Percentiles rank a stretch among this genome's conserved stretches.
phyloP scores from a whole-genome alignment of 1,140 invertebrate genomes.

The Tribolium castaneum region DNA sequence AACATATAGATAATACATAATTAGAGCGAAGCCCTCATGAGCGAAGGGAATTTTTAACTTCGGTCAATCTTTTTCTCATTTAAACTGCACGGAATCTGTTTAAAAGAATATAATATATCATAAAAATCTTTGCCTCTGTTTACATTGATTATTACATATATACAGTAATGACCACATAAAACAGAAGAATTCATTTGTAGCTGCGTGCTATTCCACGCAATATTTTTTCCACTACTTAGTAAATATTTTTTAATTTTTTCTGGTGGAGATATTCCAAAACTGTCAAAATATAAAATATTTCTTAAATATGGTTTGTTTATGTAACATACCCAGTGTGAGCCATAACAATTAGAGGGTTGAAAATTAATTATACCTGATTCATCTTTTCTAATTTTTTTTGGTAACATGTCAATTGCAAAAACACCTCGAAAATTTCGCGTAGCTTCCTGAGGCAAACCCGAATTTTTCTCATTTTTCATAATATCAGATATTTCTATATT shows the following conservation, averaged over 20 bases:
- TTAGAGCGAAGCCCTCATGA: too few relatives aligned
- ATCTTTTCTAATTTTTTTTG: slow-evolving; percentile 41
- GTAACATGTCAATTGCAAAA: slow-evolving; percentile 37
- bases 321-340: slow-evolving; percentile 22
- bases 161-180: slow-evolving; percentile 42
- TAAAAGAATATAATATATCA: slow-evolving; percentile 40
- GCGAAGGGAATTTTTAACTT: background rate
- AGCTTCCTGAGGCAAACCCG: slow-evolving; percentile 4
- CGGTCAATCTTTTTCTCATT: background rate
- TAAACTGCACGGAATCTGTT: slow-evolving; percentile 18
- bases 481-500: slow-evolving; percentile 34
- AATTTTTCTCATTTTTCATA: background rate
- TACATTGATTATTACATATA: slow-evolving; percentile 43
- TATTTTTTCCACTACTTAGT: slow-evolving; percentile 36
- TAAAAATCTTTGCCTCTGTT: slow-evolving; percentile 42
- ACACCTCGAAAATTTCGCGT: slow-evolving; percentile 36
- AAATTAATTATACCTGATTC: slow-evolving; percentile 40
- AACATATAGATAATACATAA: slow-evolving; percentile 26
- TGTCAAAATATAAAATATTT: slow-evolving; percentile 40
- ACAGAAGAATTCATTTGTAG: slow-evolving; percentile 39
- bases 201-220: slow-evolving; percentile 37
- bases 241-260: slow-evolving; percentile 34
- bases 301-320: slow-evolving; percentile 42
- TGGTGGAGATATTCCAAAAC: slow-evolving; percentile 35
- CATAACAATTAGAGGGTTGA: slow-evolving; percentile 38